Conservation (phyloP, 2,113 vertebrate species). For the Osmerus mordax region DNA sequence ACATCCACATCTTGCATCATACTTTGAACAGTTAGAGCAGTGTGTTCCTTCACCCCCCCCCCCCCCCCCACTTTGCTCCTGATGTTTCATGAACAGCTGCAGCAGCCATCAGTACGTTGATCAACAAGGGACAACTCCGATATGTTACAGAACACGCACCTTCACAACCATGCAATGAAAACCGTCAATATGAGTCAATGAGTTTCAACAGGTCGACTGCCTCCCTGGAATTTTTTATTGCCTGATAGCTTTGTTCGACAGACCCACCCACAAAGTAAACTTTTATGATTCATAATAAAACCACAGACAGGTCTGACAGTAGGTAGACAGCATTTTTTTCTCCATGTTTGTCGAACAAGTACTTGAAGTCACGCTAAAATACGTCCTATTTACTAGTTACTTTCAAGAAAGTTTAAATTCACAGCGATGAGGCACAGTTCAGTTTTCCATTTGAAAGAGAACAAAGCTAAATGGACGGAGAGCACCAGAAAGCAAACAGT, state of each 20-base stretch:
- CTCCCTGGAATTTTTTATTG: neutral
- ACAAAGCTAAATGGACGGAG: neutral
- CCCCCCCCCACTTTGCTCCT: neutral
- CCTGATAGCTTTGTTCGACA: neutral
- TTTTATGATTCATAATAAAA: conserved; percentile 37
- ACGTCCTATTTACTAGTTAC: too few relatives aligned
- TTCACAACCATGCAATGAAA: neutral
- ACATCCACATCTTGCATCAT: too few relatives aligned
- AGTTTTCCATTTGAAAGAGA: neutral
- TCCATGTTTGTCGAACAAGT: too few relatives aligned
- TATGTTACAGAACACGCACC: neutral
- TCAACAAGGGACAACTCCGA: neutral
- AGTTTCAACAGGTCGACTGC: neutral
- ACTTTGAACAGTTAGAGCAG: neutral
- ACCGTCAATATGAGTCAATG: neutral
- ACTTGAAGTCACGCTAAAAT: too few relatives aligned
- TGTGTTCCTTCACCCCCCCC: neutral
- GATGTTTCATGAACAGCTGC: neutral
- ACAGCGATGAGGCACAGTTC: neutral
- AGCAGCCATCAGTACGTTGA: neutral
- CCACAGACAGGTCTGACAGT: too few relatives aligned
- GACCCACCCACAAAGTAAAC: neutral
- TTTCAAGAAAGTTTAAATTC: too few relatives aligned
- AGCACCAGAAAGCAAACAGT: neutral
- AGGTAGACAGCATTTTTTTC: too few relatives aligned